Conservation (phyloP, 2,113 vertebrate genomes). For the Melozone crissalis region DNA sequence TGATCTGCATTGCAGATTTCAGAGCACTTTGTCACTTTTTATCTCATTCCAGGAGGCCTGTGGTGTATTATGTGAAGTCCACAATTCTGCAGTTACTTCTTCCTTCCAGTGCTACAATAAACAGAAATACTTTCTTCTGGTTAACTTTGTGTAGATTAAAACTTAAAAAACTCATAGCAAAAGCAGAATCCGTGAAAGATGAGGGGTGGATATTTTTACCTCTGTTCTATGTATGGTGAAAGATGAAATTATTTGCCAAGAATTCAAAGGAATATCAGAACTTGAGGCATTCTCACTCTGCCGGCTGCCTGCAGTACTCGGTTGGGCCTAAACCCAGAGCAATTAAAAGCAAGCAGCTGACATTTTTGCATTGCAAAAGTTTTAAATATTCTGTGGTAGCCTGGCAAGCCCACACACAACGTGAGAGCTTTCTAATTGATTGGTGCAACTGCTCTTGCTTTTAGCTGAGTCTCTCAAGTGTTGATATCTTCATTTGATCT, state of each 20-base stretch:
- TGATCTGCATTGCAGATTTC: conserved; percentile 35
- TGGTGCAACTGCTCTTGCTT: neutral
- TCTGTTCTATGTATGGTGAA: neutral
- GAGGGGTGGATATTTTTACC: neutral
- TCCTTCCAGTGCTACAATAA: neutral
- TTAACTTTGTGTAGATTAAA: neutral
- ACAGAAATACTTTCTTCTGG: neutral
- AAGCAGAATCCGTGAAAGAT: neutral
- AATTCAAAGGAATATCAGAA: neutral
- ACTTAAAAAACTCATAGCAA: accelerated
- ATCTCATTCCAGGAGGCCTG: neutral
- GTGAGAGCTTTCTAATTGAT: neutral
- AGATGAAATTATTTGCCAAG: neutral
- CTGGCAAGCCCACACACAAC: neutral
- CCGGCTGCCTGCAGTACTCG: neutral
- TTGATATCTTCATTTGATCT: neutral
- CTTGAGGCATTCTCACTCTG: neutral
- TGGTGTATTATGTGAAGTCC: neutral
- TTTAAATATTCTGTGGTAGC: neutral
- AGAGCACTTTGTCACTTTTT: neutral
- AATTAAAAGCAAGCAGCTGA: conserved; percentile 7
- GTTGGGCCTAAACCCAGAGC: neutral
- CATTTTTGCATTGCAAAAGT: neutral
- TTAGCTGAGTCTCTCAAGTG: neutral
- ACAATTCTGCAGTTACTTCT: neutral